Base-by-base conservation (phyloP, 2,113 vertebrate genomes). In the Stictonetta naevosa region DNA sequence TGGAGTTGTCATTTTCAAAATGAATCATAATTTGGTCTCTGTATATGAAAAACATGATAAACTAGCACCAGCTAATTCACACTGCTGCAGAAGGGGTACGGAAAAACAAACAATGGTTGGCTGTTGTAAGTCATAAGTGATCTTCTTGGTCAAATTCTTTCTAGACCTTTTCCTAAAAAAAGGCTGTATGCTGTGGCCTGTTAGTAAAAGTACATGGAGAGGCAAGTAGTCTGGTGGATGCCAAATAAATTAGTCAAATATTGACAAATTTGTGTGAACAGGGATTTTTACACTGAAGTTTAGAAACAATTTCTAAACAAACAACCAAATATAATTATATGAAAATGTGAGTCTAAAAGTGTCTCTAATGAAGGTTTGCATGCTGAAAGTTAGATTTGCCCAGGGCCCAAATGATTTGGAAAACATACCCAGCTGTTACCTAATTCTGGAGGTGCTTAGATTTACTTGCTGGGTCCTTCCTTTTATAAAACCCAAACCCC, bases 341-440 rank as follows among this genome's bases (percentile, higher is more conserved):
- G 15, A 88, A 73, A 92, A 66, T 25, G 3, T 73, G 50, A 76
- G 42, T 66, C 5, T 11, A 66, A 42, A 69, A 52, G 2, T 36
- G 25, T 18, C 7, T 44, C 6, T 80, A 40, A 38, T 68, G 59
- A 22, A 82, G 2, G 1, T 31, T 53, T 83, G 4, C 4, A 8
- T 62, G 36, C 34, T 73, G 58, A 80, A 80, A 56, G 2, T 58
- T 72, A 4, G 2, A 28, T 86, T 80, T 86, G 5, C 6, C 2
- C 16, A 11, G 8, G 14, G 14, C 10, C 38, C 28, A 74, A 29
- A 53, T 53, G 17, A 76, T 50, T 17, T 85, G 21, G 74, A 88
- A 86, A 73, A 2, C 0, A 0, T 48, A 31, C 16, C 80, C 25
- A 0, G 0, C 10, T 74, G 5, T 69, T 83, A 31, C 28, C 10